A percentile compares a stretch with the other conserved stretches of the same genome.
These are phyloP conservation scores for Nematostella vectensis DNA, from an alignment of 92 coral and sea anemone genomes.

Conservation along the genomic window DNA sequence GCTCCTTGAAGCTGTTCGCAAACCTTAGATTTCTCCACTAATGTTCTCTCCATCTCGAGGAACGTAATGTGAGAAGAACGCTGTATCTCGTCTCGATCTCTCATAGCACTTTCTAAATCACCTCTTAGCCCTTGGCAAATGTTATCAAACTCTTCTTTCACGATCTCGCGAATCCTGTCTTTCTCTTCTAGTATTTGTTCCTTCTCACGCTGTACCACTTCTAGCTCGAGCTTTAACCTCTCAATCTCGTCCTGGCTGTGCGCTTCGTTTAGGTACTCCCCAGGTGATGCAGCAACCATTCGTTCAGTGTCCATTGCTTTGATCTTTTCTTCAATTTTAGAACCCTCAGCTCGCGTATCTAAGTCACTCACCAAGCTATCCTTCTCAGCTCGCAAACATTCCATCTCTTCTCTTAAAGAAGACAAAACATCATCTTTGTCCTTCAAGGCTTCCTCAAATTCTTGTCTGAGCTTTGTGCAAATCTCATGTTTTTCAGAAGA, in stretches of 20 bases:
- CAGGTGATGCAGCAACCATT: neutral
- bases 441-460: conserved; percentile 21
- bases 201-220: conserved; percentile 3
- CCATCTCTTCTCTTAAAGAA: conserved; percentile 22
- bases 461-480: conserved; percentile 31
- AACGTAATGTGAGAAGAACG: conserved; percentile 12
- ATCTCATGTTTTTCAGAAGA: conserved; percentile 43
- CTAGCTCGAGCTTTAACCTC: neutral
- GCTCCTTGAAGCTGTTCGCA: conserved; percentile 51
- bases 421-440: conserved; percentile 24
- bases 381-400: conserved; percentile 20
- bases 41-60: conserved; percentile 19
- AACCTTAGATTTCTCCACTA: conserved; percentile 15
- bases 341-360: neutral
- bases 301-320: neutral
- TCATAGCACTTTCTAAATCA: conserved; percentile 27
- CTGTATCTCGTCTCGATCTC: conserved; percentile 13
- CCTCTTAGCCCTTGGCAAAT: conserved; percentile 31
- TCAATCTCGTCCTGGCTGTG: neutral
- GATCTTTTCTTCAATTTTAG: neutral
- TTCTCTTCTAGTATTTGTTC: conserved; percentile 14
- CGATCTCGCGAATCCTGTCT: conserved; percentile 3
- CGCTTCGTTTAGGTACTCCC: neutral
- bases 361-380: conserved; percentile 12
- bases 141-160: conserved; percentile 49